Evolutionary conservation across 30 jellyfish, hydroid and myxozoan genomes (phyloP), one percentile per base, ranked within the genome.

Genomic region (Aurelia aurita complex sp. Pacific): DNA sequence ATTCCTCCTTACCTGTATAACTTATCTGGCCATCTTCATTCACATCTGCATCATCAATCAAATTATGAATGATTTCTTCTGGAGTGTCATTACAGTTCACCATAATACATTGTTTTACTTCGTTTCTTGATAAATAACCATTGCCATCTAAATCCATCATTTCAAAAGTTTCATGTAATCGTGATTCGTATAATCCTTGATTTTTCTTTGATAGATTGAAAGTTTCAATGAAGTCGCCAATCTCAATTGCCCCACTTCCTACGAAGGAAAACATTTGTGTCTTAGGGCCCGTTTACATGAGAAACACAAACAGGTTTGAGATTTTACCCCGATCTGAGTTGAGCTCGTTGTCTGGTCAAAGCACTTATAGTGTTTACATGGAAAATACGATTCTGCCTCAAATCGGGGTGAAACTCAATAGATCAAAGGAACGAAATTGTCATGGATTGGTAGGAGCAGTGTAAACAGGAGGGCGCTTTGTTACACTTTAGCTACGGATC

Each of bases 21-120:
- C 89, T 92, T 3, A 92, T 92, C 54, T 75, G 92, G 9, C 97
- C 97, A 65, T 92, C 98, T 16, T 94, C 97, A 82, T 92, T 97
- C 7, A 84, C 23, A 57, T 92, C 98, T 4, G 98, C 96, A 33
- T 87, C 96, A 6, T 88, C 43, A 42, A 92, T 88, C 83, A 92
- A 35, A 4, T 52, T 82, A 78, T 87, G 78, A 0, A 92, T 81
- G 46, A 81, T 94, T 17, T 87, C 97, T 64, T 92, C 98, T 2
- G 90, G 70, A 14, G 76, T 57, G 18, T 81, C 90, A 4, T 18
- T 33, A 43, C 90, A 81, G n/a, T 43, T 69, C 66, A 23, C 57
- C 34, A 7, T 10, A 8, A 69, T 68, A 64, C 90, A 67, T 19
- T 81, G 83, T 70, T 81, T 81, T 64, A 81, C 57, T 54, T 81